Evolutionary conservation across 2,797 vertebrate genomes (phyloP).

Genomic region (Margarornis squamiger): DNA sequence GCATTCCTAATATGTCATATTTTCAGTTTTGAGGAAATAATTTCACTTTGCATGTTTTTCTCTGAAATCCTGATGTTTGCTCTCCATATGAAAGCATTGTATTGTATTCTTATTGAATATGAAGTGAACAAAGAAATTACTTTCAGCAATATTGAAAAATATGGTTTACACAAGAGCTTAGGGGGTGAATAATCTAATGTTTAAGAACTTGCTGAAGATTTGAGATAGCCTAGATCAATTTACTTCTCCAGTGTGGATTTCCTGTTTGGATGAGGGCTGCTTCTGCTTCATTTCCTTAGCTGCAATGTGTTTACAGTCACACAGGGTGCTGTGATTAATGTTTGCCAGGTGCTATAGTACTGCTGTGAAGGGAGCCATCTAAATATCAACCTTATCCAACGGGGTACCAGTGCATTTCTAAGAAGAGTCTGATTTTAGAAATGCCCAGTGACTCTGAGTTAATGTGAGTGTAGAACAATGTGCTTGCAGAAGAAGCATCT

Average conservation of each 20-base stretch:
- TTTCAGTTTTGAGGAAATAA: background rate
- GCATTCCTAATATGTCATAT: background rate
- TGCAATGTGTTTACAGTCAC: background rate
- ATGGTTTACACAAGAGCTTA: background rate
- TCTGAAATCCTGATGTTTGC: background rate
- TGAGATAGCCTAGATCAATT: background rate
- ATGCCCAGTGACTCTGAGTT: background rate
- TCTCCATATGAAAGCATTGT: background rate
- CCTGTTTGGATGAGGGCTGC: conserved; percentile 1
- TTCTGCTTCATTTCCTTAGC: background rate
- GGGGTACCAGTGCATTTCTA: background rate
- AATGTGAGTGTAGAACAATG: background rate
- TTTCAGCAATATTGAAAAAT: background rate
- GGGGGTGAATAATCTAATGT: background rate
- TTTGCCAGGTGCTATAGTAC: background rate
- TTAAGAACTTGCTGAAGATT: background rate
- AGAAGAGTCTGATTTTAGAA: background rate
- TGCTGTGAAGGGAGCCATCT: background rate
- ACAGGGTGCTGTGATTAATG: conserved; percentile 1
- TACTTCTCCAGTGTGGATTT: background rate
- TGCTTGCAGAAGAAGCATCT: background rate
- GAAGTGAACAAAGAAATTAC: background rate
- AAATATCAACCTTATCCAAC: background rate
- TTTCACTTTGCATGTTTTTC: background rate
- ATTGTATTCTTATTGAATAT: background rate